Percentiles rank a stretch among this genome's conserved stretches.
Evolutionary conservation across 2,113 vertebrate genomes (phyloP).

Genomic region (Silurus meridionalis): DNA sequence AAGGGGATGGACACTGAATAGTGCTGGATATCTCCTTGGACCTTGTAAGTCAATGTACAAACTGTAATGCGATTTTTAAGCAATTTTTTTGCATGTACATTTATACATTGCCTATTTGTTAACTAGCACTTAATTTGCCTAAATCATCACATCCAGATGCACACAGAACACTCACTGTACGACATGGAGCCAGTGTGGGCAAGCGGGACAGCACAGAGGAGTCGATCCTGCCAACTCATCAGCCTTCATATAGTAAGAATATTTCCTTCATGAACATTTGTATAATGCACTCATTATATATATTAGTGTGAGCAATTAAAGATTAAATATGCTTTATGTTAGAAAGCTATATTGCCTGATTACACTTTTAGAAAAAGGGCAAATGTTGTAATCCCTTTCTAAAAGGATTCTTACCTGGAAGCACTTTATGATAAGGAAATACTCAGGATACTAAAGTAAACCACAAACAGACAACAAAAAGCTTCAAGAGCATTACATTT

Average conservation of each 20-base stretch:
- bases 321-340: neutral
- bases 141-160: conserved; percentile 40
- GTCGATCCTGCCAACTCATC: conserved; percentile 21
- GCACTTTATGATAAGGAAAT: neutral
- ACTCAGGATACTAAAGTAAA: neutral
- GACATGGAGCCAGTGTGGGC: conserved; percentile 36
- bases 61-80: neutral
- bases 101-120: neutral
- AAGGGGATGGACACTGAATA: conserved; percentile 69
- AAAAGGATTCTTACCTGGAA: neutral
- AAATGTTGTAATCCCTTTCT: neutral
- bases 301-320: neutral
- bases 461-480: neutral
- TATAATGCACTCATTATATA: neutral
- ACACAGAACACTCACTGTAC: conserved; percentile 48
- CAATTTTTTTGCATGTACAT: neutral
- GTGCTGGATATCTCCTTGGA: conserved; percentile 68
- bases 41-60: conserved; percentile 60
- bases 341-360: neutral
- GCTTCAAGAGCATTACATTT: neutral
- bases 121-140: neutral
- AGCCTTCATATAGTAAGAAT: conserved; percentile 44
- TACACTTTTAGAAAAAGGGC: neutral
- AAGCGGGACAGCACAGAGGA: conserved; percentile 42
- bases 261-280: neutral